phyloP scores from a whole-genome alignment of 1,140 invertebrate species.

The Philotrypesis tridentata region DNA sequence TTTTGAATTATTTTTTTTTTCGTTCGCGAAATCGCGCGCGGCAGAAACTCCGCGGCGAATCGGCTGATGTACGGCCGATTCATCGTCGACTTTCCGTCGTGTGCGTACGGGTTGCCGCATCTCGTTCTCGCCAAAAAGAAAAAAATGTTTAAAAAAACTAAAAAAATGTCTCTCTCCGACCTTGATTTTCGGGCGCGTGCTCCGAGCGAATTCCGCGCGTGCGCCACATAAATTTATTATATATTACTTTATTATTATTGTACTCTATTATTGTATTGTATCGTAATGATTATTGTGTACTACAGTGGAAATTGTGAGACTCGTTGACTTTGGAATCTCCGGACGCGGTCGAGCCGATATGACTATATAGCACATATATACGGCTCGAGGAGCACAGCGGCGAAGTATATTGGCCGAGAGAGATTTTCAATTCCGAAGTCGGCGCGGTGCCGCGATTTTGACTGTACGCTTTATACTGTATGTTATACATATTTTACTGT shows the following conservation, averaged over 20 bases:
- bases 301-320: not conserved
- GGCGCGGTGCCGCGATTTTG: not conserved
- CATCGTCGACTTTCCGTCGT: no score
- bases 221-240: not conserved
- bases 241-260: slow-evolving; percentile 46
- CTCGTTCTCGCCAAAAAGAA: not conserved
- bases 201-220: slow-evolving; percentile 18
- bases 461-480: slow-evolving; percentile 20
- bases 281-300: slow-evolving; percentile 12
- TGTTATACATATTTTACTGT: slow-evolving; percentile 43
- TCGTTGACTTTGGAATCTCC: not conserved
- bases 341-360: no score
- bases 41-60: no score
- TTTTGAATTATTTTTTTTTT: not conserved
- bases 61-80: no score
- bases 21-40: not conserved
- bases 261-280: slow-evolving; percentile 47
- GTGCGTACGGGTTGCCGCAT: not conserved
- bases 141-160: no score
- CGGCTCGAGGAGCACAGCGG: no score
- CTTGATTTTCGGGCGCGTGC: slow-evolving; percentile 4
- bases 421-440: no score
- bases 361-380: no score
- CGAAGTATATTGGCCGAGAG: no score
- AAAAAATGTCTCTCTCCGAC: slow-evolving; percentile 36